These are phyloP conservation scores for Syngnathus typhle DNA, from an alignment of 2,113 vertebrate genomes.

Conservation along the genomic window DNA sequence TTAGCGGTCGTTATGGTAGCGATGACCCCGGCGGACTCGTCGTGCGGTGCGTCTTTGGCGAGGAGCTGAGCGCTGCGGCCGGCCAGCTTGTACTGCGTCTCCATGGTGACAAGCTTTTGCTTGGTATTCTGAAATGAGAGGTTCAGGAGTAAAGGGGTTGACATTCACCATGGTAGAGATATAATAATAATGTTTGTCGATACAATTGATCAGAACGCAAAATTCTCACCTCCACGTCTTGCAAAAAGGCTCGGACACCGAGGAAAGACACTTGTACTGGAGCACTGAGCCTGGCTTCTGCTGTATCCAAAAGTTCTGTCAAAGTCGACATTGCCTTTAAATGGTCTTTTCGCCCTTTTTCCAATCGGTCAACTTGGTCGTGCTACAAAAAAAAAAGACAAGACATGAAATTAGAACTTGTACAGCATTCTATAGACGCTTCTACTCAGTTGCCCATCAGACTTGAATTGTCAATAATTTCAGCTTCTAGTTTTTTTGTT, in stretches of 20 bases:
- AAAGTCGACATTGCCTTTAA: constrained; percentile 71
- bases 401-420: not conserved
- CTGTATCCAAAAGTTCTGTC: constrained; percentile 77
- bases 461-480: too few species aligned
- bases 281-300: constrained; percentile 74
- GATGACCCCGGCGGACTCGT: constrained; percentile 79
- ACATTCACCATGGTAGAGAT: not conserved
- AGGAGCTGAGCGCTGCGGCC: constrained; percentile 80
- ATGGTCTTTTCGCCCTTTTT: constrained; percentile 82
- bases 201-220: not conserved
- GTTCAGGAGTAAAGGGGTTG: constrained; percentile 11
- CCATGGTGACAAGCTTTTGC: constrained; percentile 82
- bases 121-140: constrained; percentile 76
- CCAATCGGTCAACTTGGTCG: constrained; percentile 80
- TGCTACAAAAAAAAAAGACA: constrained; percentile 68
- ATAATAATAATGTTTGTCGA: not conserved
- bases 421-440: not conserved
- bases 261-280: constrained; percentile 81
- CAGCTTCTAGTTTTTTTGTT: too few species aligned
- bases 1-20: constrained; percentile 76
- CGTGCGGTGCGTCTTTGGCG: constrained; percentile 79
- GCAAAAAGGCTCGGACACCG: constrained; percentile 78
- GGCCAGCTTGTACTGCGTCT: constrained; percentile 82
- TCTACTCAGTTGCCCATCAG: too few species aligned
- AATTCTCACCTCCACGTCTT: constrained; percentile 82